phyloP scores from a whole-genome alignment of 2,888 invertebrate species.

The Athrips mouffetella region DNA sequence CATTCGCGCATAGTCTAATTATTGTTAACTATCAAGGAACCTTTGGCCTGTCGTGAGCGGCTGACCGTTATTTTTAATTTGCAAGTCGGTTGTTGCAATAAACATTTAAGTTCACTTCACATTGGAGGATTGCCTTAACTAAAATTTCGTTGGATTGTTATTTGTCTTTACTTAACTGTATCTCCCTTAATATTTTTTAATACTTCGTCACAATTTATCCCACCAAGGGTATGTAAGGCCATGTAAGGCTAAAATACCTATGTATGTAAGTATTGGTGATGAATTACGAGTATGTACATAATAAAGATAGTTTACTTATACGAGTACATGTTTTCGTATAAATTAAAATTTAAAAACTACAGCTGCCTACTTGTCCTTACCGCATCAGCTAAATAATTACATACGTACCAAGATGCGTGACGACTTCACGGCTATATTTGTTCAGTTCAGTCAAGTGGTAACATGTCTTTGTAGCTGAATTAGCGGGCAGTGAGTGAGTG shows the following conservation, averaged over 20 bases:
- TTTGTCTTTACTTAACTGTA: not conserved
- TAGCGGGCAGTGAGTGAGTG: not conserved
- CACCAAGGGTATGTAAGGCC: too few relatives aligned
- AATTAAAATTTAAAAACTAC: too few relatives aligned
- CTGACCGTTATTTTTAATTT: constrained; percentile 29
- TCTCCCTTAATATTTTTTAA: not conserved
- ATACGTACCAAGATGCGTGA: too few relatives aligned
- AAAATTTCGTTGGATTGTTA: not conserved
- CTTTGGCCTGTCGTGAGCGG: constrained; percentile 36
- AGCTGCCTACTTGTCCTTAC: too few relatives aligned
- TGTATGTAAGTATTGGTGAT: too few relatives aligned
- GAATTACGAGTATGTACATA: too few relatives aligned
- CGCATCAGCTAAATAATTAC: too few relatives aligned
- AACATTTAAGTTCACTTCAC: constrained; percentile 41
- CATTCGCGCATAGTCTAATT: constrained; percentile 21
- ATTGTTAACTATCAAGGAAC: constrained; percentile 30
- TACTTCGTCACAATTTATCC: not conserved
- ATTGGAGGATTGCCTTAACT: constrained; percentile 23
- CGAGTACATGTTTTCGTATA: too few relatives aligned
- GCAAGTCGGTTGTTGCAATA: constrained; percentile 31
- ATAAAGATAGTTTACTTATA: too few relatives aligned
- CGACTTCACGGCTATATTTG: too few relatives aligned
- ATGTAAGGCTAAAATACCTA: too few relatives aligned
- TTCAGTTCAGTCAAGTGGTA: not conserved
- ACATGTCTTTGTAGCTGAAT: not conserved